Conservation (phyloP, 2,113 vertebrate species). For the Cololabis saira region DNA sequence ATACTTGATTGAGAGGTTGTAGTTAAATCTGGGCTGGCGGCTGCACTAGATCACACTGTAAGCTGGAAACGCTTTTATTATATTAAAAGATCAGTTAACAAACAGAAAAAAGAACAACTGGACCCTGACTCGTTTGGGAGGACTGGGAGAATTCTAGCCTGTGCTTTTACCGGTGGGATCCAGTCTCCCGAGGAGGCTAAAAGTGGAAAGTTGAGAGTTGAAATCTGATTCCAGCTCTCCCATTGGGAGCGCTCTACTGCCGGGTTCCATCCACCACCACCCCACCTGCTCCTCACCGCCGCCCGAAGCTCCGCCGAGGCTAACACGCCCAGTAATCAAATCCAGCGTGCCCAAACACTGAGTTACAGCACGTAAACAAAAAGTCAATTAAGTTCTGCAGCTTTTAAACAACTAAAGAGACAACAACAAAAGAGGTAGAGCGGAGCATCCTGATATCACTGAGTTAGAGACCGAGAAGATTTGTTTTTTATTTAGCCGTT, state of each 20-base stretch:
- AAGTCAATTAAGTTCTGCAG: conserved; percentile 42
- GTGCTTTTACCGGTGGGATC: too few species aligned
- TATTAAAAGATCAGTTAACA: too few species aligned
- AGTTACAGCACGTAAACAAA: conserved; percentile 30
- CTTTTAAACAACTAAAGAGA: conserved; percentile 39
- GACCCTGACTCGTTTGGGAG: too few species aligned
- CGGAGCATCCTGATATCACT: background rate
- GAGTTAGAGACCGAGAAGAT: conserved; percentile 16
- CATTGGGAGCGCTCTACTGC: background rate
- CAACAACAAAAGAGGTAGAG: background rate
- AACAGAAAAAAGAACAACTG: too few species aligned
- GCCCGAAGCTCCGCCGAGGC: conserved; percentile 8
- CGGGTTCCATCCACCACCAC: conserved; percentile 38
- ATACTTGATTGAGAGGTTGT: too few species aligned
- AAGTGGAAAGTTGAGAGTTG: conserved; percentile 46
- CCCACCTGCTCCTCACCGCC: background rate
- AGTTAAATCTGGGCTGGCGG: too few species aligned
- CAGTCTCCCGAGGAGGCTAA: conserved; percentile 2
- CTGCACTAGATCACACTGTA: too few species aligned
- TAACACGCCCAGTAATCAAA: conserved; percentile 48
- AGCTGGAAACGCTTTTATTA: too few species aligned
- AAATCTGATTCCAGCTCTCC: conserved; percentile 29
- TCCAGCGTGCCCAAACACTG: conserved; percentile 3
- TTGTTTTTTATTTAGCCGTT: conserved; percentile 61
- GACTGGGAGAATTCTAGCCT: too few species aligned